phyloP scores from a whole-genome alignment of 1,140 invertebrate species.

The Geopemphigus sp. region DNA sequence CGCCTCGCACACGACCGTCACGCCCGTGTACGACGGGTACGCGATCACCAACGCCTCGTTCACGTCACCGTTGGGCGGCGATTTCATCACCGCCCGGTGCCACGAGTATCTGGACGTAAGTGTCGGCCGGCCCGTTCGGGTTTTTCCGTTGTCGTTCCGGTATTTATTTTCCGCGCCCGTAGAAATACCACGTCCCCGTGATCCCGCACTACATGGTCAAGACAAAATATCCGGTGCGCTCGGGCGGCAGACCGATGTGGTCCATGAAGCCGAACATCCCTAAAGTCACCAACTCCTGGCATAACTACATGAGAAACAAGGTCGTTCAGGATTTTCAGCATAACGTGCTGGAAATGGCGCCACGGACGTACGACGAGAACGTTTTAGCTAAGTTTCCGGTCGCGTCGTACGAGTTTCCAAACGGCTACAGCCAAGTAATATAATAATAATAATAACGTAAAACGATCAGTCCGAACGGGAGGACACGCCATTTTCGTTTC shows the following conservation, averaged over 20 bases:
- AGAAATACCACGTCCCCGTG: slow-evolving; percentile 76
- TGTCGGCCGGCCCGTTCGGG: too few relatives aligned
- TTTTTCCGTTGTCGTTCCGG: too few relatives aligned
- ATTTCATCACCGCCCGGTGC: slow-evolving; percentile 85
- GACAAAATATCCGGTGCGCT: slow-evolving; percentile 74
- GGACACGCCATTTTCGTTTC: too few relatives aligned
- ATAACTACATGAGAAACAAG: slow-evolving; percentile 79
- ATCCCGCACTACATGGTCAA: slow-evolving; percentile 80
- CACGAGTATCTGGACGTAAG: slow-evolving; percentile 71
- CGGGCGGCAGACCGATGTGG: slow-evolving; percentile 77
- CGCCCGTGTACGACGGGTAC: slow-evolving; percentile 88
- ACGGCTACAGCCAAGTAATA: slow-evolving; percentile 74
- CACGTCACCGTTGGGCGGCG: slow-evolving; percentile 84
- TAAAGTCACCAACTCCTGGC: slow-evolving; percentile 78
- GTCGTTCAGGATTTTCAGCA: slow-evolving; percentile 74
- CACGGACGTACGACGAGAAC: slow-evolving; percentile 74
- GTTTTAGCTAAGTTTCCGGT: slow-evolving; percentile 72
- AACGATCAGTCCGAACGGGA: too few relatives aligned
- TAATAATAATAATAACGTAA: too few relatives aligned
- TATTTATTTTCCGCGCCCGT: slow-evolving; percentile 56
- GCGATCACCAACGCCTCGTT: slow-evolving; percentile 79
- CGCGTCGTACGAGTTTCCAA: slow-evolving; percentile 82
- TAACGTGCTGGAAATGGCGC: slow-evolving; percentile 70
- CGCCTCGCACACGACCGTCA: slow-evolving; percentile 81
- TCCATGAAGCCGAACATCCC: slow-evolving; percentile 67